A percentile compares a stretch with the other conserved stretches of the same genome.
Evolutionary conservation across 1,140 invertebrate genomes (phyloP).

Genomic region (Drosophila navojoa): DNA sequence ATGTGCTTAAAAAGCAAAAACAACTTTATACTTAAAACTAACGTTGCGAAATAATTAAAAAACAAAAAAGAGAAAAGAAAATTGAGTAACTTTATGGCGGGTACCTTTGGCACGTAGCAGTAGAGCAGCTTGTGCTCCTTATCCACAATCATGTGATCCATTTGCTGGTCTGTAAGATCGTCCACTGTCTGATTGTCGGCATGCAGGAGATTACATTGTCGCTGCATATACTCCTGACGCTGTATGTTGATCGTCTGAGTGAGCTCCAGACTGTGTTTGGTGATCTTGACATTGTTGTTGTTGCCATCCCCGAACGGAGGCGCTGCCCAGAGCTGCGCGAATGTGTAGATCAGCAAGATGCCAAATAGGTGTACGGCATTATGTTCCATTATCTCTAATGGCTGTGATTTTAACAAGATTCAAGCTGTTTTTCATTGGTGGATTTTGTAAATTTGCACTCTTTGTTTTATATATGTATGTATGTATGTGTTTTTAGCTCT

Average conservation of each 20-base stretch:
- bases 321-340: conserved; percentile 27
- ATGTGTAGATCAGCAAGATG: conserved; percentile 38
- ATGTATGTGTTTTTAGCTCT: conserved; percentile 36
- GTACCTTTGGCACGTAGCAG: conserved; percentile 96
- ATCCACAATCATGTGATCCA: conserved; percentile 92
- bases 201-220: conserved; percentile 86
- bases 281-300: conserved; percentile 81
- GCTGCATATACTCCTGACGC: conserved; percentile 88
- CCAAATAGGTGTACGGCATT: conserved; percentile 31
- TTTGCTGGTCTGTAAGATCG: conserved; percentile 85
- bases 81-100: conserved; percentile 45
- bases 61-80: background rate
- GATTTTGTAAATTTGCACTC: background rate
- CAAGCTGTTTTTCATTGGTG: conserved; percentile 17
- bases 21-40: background rate
- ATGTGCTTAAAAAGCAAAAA: background rate
- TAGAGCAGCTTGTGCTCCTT: conserved; percentile 92
- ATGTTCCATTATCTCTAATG: conserved; percentile 16
- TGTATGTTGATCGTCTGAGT: conserved; percentile 87
- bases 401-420: background rate
- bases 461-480: background rate
- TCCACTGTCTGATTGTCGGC: conserved; percentile 75
- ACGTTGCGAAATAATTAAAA: conserved; percentile 11
- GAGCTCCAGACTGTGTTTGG: conserved; percentile 85
- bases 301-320: conserved; percentile 77